Conservation (phyloP, 92 coral and sea anemone species). For the Porites lobata region DNA sequence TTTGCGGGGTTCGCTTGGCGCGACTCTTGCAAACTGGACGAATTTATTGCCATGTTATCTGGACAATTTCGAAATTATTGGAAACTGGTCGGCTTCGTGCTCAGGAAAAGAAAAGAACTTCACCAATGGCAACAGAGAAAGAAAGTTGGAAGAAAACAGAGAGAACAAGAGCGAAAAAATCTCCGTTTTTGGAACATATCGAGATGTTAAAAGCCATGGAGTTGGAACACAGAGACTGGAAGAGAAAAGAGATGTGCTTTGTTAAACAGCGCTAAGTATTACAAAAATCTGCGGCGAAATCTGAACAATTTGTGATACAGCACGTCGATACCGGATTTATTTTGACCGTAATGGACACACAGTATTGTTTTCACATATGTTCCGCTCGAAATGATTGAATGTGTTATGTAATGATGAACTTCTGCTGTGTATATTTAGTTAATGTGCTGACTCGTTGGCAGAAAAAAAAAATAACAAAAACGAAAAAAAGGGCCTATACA, state of each 20-base stretch:
- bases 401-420: too few species aligned
- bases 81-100: neutral
- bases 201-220: neutral
- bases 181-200: neutral
- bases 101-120: neutral
- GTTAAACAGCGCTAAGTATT: neutral
- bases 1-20: conserved; percentile 51
- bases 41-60: neutral
- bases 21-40: conserved; percentile 40
- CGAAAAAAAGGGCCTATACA: too few species aligned
- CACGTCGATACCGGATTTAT: too few species aligned
- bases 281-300: too few species aligned
- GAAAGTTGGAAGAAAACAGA: neutral
- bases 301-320: too few species aligned
- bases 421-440: too few species aligned
- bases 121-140: neutral
- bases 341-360: too few species aligned
- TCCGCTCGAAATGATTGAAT: too few species aligned
- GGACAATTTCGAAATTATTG: conserved; percentile 1
- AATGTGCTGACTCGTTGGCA: too few species aligned
- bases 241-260: neutral
- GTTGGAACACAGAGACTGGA: neutral
- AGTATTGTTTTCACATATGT: too few species aligned
- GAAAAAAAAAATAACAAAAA: too few species aligned
- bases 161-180: neutral